Conservation (phyloP, 2,113 vertebrate species). For the Sorex araneus region DNA sequence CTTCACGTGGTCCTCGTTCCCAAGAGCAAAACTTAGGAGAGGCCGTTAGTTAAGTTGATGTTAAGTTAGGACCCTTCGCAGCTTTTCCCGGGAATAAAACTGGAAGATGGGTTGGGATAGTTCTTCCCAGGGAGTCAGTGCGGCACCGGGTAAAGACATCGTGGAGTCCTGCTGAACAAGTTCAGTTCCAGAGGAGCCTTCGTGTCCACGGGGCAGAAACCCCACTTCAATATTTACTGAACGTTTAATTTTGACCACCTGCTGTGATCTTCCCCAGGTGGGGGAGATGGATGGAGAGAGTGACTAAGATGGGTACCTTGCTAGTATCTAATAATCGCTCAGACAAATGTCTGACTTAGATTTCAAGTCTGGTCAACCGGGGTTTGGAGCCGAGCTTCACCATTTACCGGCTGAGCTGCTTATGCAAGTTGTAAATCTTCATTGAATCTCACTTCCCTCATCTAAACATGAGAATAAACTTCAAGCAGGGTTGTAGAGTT, state of each 20-base stretch:
- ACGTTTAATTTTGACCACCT: not conserved
- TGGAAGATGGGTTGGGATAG: not conserved
- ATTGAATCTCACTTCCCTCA: not conserved
- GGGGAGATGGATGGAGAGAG: constrained; percentile 7
- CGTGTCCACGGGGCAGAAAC: not conserved
- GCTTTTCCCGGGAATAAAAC: not conserved
- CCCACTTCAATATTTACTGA: not conserved
- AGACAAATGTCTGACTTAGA: not conserved
- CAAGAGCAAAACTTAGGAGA: not conserved
- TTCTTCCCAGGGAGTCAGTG: not conserved
- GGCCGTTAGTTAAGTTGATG: not conserved
- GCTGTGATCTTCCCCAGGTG: not conserved
- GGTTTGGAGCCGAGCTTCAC: not conserved
- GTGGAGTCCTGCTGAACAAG: not conserved
- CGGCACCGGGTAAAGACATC: not conserved
- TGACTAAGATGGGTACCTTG: not conserved
- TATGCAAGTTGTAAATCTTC: not conserved
- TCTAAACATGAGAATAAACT: not conserved
- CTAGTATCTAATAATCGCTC: not conserved
- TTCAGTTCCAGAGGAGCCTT: not conserved
- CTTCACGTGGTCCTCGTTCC: not conserved
- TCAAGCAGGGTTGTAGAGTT: not conserved
- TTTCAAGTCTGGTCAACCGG: not conserved
- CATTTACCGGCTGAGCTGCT: too few species aligned
- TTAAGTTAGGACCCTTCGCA: not conserved